phyloP scores from a whole-genome alignment of 2,113 vertebrate genomes.

The Nothobranchius furzeri region DNA sequence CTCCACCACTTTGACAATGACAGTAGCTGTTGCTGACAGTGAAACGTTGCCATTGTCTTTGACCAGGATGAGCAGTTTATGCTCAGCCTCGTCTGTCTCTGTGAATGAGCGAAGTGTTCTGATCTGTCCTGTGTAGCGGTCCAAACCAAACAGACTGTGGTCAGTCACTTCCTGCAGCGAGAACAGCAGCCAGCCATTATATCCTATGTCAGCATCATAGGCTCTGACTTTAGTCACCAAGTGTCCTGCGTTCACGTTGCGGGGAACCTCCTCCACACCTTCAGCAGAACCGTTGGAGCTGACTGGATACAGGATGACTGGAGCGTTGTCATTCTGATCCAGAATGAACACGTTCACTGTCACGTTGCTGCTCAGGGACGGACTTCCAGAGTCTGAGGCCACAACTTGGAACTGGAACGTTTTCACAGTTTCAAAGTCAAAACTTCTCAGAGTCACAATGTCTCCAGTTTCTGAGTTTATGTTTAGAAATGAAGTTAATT shows the following conservation, averaged over 20 bases:
- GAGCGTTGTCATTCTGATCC: conserved; percentile 47
- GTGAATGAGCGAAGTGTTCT: conserved; percentile 25
- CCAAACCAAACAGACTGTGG: conserved; percentile 18
- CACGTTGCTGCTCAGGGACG: conserved; percentile 48
- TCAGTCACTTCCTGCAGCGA: background rate
- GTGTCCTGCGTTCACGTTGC: conserved; percentile 9
- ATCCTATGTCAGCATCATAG: conserved; percentile 18
- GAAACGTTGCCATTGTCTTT: conserved; percentile 23
- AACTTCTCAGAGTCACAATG: conserved; percentile 53
- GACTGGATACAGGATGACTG: conserved; percentile 31
- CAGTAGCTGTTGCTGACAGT: conserved; percentile 17
- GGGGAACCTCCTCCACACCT: conserved; percentile 19
- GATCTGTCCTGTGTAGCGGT: background rate
- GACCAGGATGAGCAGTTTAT: background rate
- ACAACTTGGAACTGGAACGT: conserved; percentile 56
- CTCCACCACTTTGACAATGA: conserved; percentile 21
- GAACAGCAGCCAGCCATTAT: background rate
- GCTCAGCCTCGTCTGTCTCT: conserved; percentile 15
- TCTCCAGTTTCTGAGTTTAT: conserved; percentile 50
- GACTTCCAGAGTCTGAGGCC: conserved; percentile 58
- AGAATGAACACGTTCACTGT: conserved; percentile 50
- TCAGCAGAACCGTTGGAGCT: background rate
- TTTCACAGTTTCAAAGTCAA: conserved; percentile 47
- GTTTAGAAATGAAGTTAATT: conserved; percentile 23
- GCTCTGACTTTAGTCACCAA: conserved; percentile 24